These are phyloP conservation scores for Acheta domesticus DNA, from an alignment of 2,888 invertebrate genomes.

Conservation along the genomic window DNA sequence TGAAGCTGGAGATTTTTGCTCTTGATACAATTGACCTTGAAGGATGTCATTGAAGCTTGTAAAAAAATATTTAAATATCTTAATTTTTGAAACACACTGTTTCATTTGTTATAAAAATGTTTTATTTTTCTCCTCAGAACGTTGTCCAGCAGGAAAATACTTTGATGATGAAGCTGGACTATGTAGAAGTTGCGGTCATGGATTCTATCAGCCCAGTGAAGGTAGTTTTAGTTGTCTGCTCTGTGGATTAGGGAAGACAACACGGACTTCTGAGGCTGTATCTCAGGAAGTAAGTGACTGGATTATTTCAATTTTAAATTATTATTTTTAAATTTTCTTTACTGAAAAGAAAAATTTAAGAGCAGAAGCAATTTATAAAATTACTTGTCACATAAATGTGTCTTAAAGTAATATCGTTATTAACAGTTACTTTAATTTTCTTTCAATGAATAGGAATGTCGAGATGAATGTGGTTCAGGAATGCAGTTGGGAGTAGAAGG, in stretches of 20 bases:
- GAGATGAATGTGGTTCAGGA: slow-evolving; percentile 85
- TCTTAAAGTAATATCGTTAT: no score
- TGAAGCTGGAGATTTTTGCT: no score
- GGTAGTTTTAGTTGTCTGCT: slow-evolving; percentile 85
- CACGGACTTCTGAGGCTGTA: slow-evolving; percentile 83
- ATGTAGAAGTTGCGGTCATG: slow-evolving; percentile 89
- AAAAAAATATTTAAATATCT: no score
- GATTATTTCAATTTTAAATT: neutral
- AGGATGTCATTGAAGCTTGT: no score
- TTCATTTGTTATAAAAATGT: slow-evolving; percentile 34
- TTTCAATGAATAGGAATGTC: slow-evolving; percentile 59
- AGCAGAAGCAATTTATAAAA: no score
- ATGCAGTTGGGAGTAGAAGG: slow-evolving; percentile 84
- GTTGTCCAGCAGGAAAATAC: slow-evolving; percentile 91
- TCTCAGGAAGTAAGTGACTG: slow-evolving; percentile 57
- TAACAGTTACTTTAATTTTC: neutral
- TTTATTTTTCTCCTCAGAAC: slow-evolving; percentile 54
- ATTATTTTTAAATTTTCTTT: neutral
- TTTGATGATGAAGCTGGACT: slow-evolving; percentile 84
- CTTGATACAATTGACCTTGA: no score
- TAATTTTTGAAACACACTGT: no score
- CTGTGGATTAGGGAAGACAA: slow-evolving; percentile 88
- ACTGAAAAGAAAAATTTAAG: no score
- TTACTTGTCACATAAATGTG: no score
- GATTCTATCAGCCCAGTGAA: slow-evolving; percentile 87